Evolutionary conservation across 2,113 vertebrate species (phyloP).

Genomic region (Cairina moschata): DNA sequence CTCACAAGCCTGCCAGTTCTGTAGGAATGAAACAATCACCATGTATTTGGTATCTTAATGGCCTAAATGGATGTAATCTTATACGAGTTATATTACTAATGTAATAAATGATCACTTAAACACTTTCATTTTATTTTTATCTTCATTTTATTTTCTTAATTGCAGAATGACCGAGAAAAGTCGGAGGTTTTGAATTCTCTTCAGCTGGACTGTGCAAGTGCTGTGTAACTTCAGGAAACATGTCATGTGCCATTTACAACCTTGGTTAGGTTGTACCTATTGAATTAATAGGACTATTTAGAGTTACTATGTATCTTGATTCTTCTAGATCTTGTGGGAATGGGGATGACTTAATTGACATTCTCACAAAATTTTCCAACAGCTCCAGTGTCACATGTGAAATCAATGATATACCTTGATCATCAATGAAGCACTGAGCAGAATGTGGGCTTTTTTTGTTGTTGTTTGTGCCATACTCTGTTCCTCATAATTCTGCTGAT

Average conservation of each 20-base stretch:
- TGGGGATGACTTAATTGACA: background rate
- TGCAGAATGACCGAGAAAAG: background rate
- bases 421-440: background rate
- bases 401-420: background rate
- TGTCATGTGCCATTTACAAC: background rate
- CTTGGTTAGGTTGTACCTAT: background rate
- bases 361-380: background rate
- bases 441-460: background rate
- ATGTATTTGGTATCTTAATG: conserved; percentile 8
- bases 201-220: background rate
- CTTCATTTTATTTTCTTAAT: background rate
- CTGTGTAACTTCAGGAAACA: background rate
- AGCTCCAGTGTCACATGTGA: background rate
- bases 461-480: background rate
- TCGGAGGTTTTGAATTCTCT: background rate
- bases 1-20: conserved; percentile 17
- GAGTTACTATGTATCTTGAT: background rate
- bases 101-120: background rate
- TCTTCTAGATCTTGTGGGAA: background rate
- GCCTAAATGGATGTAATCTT: background rate
- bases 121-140: background rate
- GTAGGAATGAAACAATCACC: conserved; percentile 14
- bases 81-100: background rate
- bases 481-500: conserved; percentile 10
- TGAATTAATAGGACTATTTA: background rate